Evolutionary conservation across 2,888 invertebrate species (phyloP), one percentile per base, ranked within the genome.

Genomic region (Drosophila heteroneura): DNA sequence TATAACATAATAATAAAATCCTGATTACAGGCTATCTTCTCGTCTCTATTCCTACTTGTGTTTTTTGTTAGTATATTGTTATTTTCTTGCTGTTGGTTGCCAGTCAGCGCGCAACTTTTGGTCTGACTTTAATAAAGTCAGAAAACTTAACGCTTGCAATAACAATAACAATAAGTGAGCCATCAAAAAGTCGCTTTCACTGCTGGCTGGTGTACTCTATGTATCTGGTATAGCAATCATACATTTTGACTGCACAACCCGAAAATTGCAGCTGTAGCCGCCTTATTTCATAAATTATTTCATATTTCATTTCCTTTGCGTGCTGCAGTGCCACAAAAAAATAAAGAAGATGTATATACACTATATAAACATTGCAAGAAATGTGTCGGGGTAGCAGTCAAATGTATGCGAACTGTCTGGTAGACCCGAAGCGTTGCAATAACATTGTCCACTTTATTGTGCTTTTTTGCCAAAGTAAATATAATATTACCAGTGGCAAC

Each of bases 261-360:
- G 44, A 67, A 65, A 53, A 47, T 51, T 57, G 68, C 37, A 37
- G 51, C 49, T 47, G 62, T 22, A 62, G 49, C 53, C 41, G 47
- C 35, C 64, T 65, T 44, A 57, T 66, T 70, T 75, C 81, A 86
- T 89, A 89, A 85, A 83, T 89, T 78, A 89, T 89, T 89, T 84
- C 74, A 87, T 76, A 85, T 89, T 85, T 91, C 71, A 87, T 90
- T 86, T 91, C 88, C 82, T 76, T 74, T 73, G 67, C 85, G 76
- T 85, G 70, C 68, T 62, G 72, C 61, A 74, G 47, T 57, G 51
- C 69, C 54, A 73, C 64, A 84, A 84, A 16, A 39, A 10, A 51
- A 14, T 39, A 33, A 77, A 16, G 22, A 28, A 58, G 19, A 63
- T 37, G 33, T n/a, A 35, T 56, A 33, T 41, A 52, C 35, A 35